Conservation (phyloP, 2,888 invertebrate genomes). For the Coleophora flavipennella region DNA sequence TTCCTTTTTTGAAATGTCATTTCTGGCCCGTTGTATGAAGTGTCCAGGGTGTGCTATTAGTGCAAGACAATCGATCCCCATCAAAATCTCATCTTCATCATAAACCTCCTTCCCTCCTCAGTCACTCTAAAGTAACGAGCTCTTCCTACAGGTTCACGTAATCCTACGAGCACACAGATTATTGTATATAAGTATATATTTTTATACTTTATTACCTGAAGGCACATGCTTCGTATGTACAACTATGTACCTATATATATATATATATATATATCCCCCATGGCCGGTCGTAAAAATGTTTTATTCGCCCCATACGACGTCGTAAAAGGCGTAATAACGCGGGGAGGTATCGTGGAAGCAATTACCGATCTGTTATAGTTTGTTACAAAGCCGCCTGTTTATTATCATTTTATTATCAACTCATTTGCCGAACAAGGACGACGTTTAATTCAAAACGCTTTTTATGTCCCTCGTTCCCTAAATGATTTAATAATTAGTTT, state of each 20-base stretch:
- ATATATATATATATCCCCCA: constrained; percentile 66
- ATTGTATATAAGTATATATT: constrained; percentile 4
- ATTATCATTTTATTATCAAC: constrained; percentile 72
- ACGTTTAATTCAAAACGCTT: constrained; percentile 57
- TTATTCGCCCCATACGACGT: constrained; percentile 72
- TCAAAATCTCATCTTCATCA: too few relatives aligned
- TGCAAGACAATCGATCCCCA: too few relatives aligned
- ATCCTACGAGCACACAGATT: too few relatives aligned
- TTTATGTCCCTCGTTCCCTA: constrained; percentile 30
- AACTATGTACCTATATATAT: constrained; percentile 53
- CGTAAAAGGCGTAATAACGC: constrained; percentile 73
- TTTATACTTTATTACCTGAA: constrained; percentile 44
- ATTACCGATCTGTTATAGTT: constrained; percentile 74
- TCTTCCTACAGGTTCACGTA: too few relatives aligned
- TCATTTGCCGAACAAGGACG: constrained; percentile 66
- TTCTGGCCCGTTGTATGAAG: too few relatives aligned
- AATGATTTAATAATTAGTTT: background rate
- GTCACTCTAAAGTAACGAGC: too few relatives aligned
- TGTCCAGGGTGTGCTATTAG: too few relatives aligned
- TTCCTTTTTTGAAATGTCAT: too few relatives aligned
- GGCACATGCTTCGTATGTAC: constrained; percentile 23
- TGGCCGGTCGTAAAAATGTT: constrained; percentile 73
- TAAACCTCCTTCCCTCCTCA: too few relatives aligned
- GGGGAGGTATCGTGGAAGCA: constrained; percentile 71
- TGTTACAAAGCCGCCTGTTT: constrained; percentile 72